A percentile compares a stretch with the other conserved stretches of the same genome.
Evolutionary conservation across 2,888 invertebrate species (phyloP).

Genomic region (Ochropleura leucogaster): DNA sequence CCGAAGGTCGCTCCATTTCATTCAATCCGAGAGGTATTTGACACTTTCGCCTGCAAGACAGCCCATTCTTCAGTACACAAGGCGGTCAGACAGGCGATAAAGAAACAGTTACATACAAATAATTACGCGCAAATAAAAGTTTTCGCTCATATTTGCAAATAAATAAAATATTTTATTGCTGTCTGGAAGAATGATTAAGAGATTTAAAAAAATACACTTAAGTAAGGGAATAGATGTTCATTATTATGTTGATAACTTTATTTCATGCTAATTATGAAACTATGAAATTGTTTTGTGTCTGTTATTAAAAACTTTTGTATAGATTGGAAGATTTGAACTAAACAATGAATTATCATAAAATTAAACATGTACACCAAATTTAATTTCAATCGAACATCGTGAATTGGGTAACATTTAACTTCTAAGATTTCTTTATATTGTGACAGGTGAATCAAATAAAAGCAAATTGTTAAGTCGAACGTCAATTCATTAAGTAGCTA

Average conservation of each 20-base stretch:
- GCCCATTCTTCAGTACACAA: slow-evolving; percentile 18
- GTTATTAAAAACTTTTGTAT: no score
- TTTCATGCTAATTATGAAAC: no score
- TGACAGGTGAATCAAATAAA: background rate
- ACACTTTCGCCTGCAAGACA: slow-evolving; percentile 15
- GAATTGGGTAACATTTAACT: no score
- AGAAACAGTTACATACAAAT: slow-evolving; percentile 58
- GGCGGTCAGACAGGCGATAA: slow-evolving; percentile 48
- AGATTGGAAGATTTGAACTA: no score
- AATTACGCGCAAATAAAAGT: slow-evolving; percentile 57
- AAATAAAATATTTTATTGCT: slow-evolving; percentile 10
- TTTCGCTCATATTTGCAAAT: slow-evolving; percentile 1
- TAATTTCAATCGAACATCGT: no score
- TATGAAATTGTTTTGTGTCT: no score
- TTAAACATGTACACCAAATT: no score
- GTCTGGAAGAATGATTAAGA: background rate
- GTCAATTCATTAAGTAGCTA: background rate
- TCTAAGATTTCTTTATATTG: no score
- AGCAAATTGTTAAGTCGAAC: background rate
- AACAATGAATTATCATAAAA: no score
- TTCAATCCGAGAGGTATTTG: slow-evolving; percentile 26
- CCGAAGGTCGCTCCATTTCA: slow-evolving; percentile 33
- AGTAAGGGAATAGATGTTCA: no score
- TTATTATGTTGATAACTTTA: no score
- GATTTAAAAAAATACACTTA: no score